Evolutionary conservation across 2,797 vertebrate species (phyloP), one percentile per base, ranked within the genome.

Genomic region (Pampus argenteus): DNA sequence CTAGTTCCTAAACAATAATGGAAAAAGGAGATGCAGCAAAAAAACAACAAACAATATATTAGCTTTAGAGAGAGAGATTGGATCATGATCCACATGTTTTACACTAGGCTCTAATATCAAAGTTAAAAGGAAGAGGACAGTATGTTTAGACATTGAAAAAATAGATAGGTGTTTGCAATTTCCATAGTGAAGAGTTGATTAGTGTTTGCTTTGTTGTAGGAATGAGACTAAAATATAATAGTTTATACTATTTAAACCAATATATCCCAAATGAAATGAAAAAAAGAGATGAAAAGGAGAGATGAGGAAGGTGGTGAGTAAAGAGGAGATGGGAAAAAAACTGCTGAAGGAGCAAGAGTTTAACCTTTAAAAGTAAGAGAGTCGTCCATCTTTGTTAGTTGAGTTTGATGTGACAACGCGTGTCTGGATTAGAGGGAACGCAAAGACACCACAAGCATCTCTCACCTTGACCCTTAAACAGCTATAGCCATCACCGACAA

Each of bases 341-440:
- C 2, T 3, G 11, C 31, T 34, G 3, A 60, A 57, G 44, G 26
- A 55, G 31, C 34, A 63, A 34, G 17, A 22, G 44, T 66, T 17
- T 81, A 66, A 51, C 76, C 71, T 62, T 62, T 47, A 28, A 58
- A 42, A 64, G 10, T 9, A 14, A 23, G 15, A 51, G 60, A 51
- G 57, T 56, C 65, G 67, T 88, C 63, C 9, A 15, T 90, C 81
- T 88, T 77, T 67, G 56, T 84, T 79, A 76, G 68, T 48, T 25
- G 65, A 76, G 48, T 54, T 25, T 74, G 50, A 74, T 69, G 78
- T 58, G 79, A 75, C 77, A 76, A 69, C 75, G 74, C 77, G 48
- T 78, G 73, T 85, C 76, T 62, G 50, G 45, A 70, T 67, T 48
- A 63, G 29, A 76, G 52, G 68, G 45, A 57, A 45, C 66, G 73